These are phyloP conservation scores for Hypotaenidia okinawae DNA, from an alignment of 2,797 vertebrate genomes.

Conservation along the genomic window DNA sequence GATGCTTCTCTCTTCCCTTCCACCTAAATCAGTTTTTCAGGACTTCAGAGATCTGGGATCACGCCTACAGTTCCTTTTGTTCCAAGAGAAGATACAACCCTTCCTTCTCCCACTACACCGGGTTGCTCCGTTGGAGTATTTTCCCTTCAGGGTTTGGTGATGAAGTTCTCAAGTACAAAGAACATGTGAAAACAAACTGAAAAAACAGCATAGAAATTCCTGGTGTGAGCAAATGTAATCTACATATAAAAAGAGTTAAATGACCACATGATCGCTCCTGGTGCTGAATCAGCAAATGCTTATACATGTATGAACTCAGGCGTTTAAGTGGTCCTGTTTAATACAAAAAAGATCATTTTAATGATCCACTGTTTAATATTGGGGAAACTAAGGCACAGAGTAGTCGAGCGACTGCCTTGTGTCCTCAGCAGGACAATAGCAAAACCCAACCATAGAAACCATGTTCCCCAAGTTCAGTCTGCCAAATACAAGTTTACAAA, in stretches of 20 bases:
- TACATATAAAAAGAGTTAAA: neutral
- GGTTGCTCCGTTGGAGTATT: neutral
- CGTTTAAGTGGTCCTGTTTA: neutral
- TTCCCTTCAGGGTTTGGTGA: neutral
- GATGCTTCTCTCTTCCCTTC: neutral
- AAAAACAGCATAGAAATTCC: neutral
- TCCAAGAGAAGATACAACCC: neutral
- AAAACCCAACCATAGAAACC: neutral
- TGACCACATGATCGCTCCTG: neutral
- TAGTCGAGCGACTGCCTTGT: neutral
- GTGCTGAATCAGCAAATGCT: neutral
- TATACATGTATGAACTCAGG: neutral
- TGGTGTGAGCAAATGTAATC: neutral
- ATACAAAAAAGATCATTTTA: neutral
- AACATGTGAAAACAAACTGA: neutral
- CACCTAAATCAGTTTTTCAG: neutral
- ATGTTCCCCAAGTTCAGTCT: neutral
- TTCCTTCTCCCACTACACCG: neutral
- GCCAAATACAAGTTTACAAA: neutral
- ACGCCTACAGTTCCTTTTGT: neutral
- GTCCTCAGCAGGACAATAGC: neutral
- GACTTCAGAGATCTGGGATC: neutral
- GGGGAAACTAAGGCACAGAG: neutral
- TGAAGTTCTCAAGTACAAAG: neutral
- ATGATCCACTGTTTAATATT: neutral